Evolutionary conservation across 1,140 invertebrate genomes (phyloP), one percentile per base, ranked within the genome.

Genomic region (Panonychus citri): DNA sequence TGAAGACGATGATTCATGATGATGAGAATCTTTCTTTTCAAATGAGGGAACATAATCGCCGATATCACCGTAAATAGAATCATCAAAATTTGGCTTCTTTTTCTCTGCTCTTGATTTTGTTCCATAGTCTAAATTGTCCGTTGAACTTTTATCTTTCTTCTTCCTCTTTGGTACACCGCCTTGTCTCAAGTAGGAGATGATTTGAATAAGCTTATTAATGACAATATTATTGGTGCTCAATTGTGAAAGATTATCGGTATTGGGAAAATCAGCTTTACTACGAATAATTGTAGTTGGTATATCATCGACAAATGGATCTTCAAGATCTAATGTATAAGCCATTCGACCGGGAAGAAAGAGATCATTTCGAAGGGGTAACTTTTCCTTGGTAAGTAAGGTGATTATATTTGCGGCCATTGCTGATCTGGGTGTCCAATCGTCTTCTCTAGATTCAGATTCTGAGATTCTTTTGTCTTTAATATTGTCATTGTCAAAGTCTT

Each of bases 141-240:
- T 12, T 7, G 21, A 53, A 55, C 51, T 12, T 59, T 58, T 34
- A 51, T 56, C 48, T 60, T 63, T 54, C 28, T 57, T 54, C 51
- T 61, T 59, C n/a, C 13, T 57, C 37, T 60, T 64, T 59, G 61
- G 62, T 52, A 46, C 46, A 5, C 61, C 40, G 5, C 62, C 62
- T 59, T 63, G 60, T 39, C 93, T 72, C 13, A 98, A 70, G 64
- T 98, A 96, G 0, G 87, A 89, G 30, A 98, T 73, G 66, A 98
- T 96, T 70, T 98, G 90, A 0, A 89, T 87, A 8, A 98, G 68
- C 69, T 98, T 98, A 66, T 96, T 93, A 53, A 98, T 87, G 0
- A 96, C 87, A 59, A 78, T 91, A 63, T 95, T 89, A 67, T 95
- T 93, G 17, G 87, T 93, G 5, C 84, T 88, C 12, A 90, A 69